Evolutionary conservation across 1,140 invertebrate species (phyloP).

Genomic region (Brachionus sp.): DNA sequence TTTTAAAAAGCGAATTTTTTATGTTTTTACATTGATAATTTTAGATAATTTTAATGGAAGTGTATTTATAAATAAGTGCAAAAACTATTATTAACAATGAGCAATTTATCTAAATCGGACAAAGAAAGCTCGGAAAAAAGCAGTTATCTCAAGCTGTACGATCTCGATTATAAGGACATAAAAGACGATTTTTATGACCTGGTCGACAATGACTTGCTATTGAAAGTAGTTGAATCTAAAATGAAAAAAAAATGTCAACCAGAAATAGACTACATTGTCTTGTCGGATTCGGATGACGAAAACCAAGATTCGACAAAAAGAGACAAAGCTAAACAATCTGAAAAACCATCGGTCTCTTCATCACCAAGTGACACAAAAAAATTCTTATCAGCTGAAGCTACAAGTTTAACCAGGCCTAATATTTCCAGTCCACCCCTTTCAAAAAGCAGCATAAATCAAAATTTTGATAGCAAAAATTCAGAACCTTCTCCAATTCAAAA

Average conservation of each 20-base stretch:
- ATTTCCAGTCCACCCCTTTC: no score
- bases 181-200: not conserved
- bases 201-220: not conserved
- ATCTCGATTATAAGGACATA: not conserved
- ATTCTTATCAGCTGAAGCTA: no score
- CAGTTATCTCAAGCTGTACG: not conserved
- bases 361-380: no score
- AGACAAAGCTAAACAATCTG: not conserved
- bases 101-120: not conserved
- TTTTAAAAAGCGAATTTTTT: not conserved
- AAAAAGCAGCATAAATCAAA: not conserved
- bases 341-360: not conserved
- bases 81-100: not conserved
- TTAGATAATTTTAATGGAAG: constrained; percentile 5
- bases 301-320: not conserved
- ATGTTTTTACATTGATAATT: not conserved
- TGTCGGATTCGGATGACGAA: not conserved
- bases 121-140: not conserved
- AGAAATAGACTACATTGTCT: not conserved
- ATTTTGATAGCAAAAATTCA: no score
- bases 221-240: not conserved
- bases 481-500: no score
- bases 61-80: not conserved
- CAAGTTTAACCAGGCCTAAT: no score
- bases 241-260: not conserved